phyloP scores from a whole-genome alignment of 2,888 invertebrate genomes.

The Hirtodrosophila trivittata region DNA sequence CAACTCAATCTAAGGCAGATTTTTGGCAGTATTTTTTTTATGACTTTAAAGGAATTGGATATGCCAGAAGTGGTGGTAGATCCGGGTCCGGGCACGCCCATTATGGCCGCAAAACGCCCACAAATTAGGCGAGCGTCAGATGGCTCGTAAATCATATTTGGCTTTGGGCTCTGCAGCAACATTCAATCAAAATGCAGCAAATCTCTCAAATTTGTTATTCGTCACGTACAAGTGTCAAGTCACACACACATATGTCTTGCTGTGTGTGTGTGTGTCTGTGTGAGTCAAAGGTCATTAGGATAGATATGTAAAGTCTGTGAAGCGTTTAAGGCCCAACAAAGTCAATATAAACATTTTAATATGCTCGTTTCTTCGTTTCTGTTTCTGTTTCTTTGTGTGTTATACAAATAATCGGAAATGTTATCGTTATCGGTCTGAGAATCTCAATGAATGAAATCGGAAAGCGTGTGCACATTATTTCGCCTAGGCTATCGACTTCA shows the following conservation, averaged over 20 bases:
- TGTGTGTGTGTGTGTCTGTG: conserved; percentile 5
- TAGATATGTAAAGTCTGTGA: conserved; percentile 37
- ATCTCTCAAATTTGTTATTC: conserved; percentile 74
- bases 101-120: conserved; percentile 16
- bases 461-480: conserved; percentile 12
- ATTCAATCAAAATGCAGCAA: conserved; percentile 74
- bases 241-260: conserved; percentile 24
- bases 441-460: conserved; percentile 12
- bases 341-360: conserved; percentile 33
- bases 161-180: conserved; percentile 44
- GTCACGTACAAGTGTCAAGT: conserved; percentile 66
- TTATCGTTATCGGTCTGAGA: conserved; percentile 38
- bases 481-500: conserved; percentile 71
- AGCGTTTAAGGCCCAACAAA: conserved; percentile 27
- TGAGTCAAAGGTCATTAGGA: conserved; percentile 19
- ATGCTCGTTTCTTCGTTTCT: conserved; percentile 10
- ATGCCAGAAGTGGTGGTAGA: too few relatives aligned
- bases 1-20: too few relatives aligned
- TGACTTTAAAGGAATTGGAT: background rate
- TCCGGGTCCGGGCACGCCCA: too few relatives aligned
- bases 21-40: too few relatives aligned
- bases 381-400: too few relatives aligned
- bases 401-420: conserved; percentile 35
- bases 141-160: conserved; percentile 72
- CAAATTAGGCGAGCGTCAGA: conserved; percentile 37